These are phyloP conservation scores for Belonocnema kinseyi DNA, from an alignment of 1,140 invertebrate genomes.

Conservation along the genomic window DNA sequence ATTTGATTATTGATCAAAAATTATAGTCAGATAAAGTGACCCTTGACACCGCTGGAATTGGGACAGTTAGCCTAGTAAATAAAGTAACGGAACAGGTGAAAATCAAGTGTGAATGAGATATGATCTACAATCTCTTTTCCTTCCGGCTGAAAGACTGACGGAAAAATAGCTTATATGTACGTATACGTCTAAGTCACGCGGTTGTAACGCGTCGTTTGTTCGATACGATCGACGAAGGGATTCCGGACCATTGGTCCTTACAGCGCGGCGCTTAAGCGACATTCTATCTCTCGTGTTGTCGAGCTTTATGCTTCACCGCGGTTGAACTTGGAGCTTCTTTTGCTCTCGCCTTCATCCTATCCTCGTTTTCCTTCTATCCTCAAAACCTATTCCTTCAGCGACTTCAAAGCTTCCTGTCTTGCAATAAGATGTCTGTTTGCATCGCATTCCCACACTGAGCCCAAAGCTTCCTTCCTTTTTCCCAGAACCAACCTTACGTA, in stretches of 20 bases:
- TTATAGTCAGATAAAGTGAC: too few species aligned
- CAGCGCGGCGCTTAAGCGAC: conserved; percentile 59
- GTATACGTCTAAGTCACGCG: conserved; percentile 42
- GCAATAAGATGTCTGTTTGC: conserved; percentile 63
- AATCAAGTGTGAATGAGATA: background rate
- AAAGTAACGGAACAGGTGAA: background rate
- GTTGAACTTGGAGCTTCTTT: conserved; percentile 43
- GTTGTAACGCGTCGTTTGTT: conserved; percentile 56
- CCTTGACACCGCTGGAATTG: too few species aligned
- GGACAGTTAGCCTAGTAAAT: too few species aligned
- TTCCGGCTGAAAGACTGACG: conserved; percentile 32
- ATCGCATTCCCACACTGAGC: conserved; percentile 33
- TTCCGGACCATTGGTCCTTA: conserved; percentile 62
- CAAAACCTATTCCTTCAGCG: conserved; percentile 33
- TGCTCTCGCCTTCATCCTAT: conserved; percentile 31
- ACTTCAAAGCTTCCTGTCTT: conserved; percentile 44
- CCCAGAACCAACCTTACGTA: too few species aligned
- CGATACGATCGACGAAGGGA: conserved; percentile 59
- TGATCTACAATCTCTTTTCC: background rate
- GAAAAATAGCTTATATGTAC: conserved; percentile 56
- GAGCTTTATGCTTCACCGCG: conserved; percentile 55
- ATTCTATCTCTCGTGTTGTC: conserved; percentile 58
- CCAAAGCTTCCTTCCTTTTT: too few species aligned
- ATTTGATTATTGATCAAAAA: too few species aligned
- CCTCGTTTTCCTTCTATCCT: conserved; percentile 19